Percentiles rank a stretch among this genome's conserved stretches.
These are phyloP conservation scores for Oplegnathus fasciatus DNA, from an alignment of 2,113 vertebrate species.

Conservation along the genomic window DNA sequence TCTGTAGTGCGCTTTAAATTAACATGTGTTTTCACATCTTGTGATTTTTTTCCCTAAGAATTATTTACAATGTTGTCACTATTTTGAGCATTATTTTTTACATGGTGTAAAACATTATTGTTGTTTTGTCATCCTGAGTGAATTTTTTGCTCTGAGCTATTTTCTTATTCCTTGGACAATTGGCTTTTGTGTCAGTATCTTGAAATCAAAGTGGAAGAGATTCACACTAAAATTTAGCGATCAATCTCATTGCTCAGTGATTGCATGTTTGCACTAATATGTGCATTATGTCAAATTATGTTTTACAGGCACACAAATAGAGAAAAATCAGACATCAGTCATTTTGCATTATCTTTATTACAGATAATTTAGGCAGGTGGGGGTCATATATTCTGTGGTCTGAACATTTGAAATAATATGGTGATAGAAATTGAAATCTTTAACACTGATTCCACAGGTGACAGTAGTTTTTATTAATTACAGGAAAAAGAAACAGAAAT, in stretches of 20 bases:
- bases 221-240: neutral
- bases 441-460: neutral
- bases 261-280: neutral
- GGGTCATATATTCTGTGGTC: neutral
- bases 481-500: neutral
- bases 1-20: no score
- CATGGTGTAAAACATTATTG: no score
- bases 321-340: neutral
- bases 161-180: no score
- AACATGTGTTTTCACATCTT: no score
- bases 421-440: neutral
- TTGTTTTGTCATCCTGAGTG: no score
- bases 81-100: no score
- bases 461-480: neutral
- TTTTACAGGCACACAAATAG: neutral
- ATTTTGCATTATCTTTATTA: constrained; percentile 19
- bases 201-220: no score
- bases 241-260: neutral
- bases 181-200: no score
- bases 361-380: neutral
- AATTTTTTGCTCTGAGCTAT: no score
- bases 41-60: no score
- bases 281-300: neutral
- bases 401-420: neutral
- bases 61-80: no score